A percentile compares a stretch with the other conserved stretches of the same genome.
phyloP scores from a whole-genome alignment of 2,888 invertebrate genomes.

The Matsumyia berberina region DNA sequence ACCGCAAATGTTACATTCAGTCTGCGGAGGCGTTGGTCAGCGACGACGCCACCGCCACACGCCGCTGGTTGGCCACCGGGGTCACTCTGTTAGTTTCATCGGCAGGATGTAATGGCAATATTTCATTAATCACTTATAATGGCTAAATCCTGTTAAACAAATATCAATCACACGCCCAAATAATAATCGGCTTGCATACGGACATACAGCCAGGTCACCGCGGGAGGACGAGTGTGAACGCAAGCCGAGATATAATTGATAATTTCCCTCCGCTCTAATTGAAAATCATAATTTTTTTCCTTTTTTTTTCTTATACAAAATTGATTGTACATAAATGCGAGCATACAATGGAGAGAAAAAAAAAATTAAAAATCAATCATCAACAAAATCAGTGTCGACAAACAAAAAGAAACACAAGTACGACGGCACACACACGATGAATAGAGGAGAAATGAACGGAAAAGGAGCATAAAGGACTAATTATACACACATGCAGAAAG shows the following conservation, averaged over 20 bases:
- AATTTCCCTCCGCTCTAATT: conserved; percentile 70
- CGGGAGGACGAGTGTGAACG: conserved; percentile 17
- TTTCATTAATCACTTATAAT: conserved; percentile 75
- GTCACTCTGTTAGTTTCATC: conserved; percentile 25
- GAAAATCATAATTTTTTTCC: conserved; percentile 54
- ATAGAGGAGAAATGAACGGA: conserved; percentile 55
- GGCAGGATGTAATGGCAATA: conserved; percentile 65
- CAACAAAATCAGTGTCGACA: conserved; percentile 55
- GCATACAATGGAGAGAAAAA: conserved; percentile 47
- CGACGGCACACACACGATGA: conserved; percentile 21
- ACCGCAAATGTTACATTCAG: conserved; percentile 57
- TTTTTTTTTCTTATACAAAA: background rate
- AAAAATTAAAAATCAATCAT: conserved; percentile 74
- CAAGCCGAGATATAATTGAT: conserved; percentile 67
- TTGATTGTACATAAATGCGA: background rate
- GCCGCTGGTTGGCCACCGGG: background rate
- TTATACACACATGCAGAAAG: conserved; percentile 35
- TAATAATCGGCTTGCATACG: conserved; percentile 47
- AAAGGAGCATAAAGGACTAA: conserved; percentile 65
- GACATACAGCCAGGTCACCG: too few relatives aligned
- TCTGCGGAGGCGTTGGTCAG: conserved; percentile 1
- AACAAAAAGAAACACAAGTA: conserved; percentile 24
- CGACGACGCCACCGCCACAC: background rate
- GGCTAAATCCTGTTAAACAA: conserved; percentile 73
- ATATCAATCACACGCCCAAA: conserved; percentile 74